Conservation (phyloP, 2,888 invertebrate species). For the Chloromyia formosa region DNA sequence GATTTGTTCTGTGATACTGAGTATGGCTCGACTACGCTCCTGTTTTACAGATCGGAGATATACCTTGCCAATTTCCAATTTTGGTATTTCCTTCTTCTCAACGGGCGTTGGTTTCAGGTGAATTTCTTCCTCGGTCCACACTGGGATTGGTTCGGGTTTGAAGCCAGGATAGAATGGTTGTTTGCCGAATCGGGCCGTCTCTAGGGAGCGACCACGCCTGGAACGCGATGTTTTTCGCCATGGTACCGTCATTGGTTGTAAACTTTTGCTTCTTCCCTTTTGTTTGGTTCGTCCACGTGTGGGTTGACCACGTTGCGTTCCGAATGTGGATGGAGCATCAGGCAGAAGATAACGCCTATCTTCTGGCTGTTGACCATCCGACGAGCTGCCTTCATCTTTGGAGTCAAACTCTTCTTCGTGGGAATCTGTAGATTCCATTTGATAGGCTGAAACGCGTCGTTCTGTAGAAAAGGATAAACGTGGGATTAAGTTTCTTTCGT, state of each 20-base stretch:
- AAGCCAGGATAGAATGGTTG: conserved; percentile 61
- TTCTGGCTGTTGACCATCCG: conserved; percentile 56
- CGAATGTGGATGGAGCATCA: conserved; percentile 54
- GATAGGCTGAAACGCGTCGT: conserved; percentile 62
- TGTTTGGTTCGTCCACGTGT: conserved; percentile 60
- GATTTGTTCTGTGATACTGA: conserved; percentile 60
- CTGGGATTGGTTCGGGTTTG: conserved; percentile 63
- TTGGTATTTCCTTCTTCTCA: conserved; percentile 66
- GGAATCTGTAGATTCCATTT: conserved; percentile 51
- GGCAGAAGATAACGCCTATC: conserved; percentile 54
- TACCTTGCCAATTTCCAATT: conserved; percentile 65
- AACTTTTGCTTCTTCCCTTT: conserved; percentile 61
- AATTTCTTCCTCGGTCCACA: conserved; percentile 74
- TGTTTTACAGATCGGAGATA: conserved; percentile 66
- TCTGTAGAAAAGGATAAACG: conserved; percentile 54
- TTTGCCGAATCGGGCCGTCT: conserved; percentile 52
- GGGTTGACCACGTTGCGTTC: conserved; percentile 51
- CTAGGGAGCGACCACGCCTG: conserved; percentile 65
- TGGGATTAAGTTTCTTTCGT: too few relatives aligned
- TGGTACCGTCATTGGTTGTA: conserved; percentile 61
- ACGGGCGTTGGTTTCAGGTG: conserved; percentile 70
- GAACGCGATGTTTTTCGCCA: conserved; percentile 57
- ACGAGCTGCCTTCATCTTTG: conserved; percentile 59
- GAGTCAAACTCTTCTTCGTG: conserved; percentile 59
- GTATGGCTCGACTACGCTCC: conserved; percentile 62